A percentile compares a stretch with the other conserved stretches of the same genome.
These are phyloP conservation scores for Hydriomena furcata DNA, from an alignment of 2,888 invertebrate genomes.

Conservation along the genomic window DNA sequence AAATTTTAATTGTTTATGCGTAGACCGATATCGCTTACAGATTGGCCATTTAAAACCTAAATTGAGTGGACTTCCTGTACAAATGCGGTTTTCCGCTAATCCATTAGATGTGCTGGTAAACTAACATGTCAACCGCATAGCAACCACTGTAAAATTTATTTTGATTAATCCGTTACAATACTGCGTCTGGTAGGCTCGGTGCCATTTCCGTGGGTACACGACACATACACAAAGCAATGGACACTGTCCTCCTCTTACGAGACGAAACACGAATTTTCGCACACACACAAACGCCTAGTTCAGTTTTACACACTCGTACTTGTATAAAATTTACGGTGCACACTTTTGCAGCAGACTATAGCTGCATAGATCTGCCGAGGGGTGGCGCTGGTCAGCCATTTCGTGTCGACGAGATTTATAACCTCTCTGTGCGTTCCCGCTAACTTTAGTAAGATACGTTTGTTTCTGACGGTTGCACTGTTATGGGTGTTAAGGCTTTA, in stretches of 20 bases:
- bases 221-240: slow-evolving; percentile 69
- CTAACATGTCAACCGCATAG: slow-evolving; percentile 47
- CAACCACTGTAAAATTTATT: slow-evolving; percentile 63
- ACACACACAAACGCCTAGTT: slow-evolving; percentile 63
- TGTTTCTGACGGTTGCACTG: slow-evolving; percentile 55
- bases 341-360: slow-evolving; percentile 78
- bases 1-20: no score
- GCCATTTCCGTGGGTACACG: slow-evolving; percentile 53
- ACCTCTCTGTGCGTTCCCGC: slow-evolving; percentile 70
- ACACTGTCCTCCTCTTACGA: slow-evolving; percentile 73
- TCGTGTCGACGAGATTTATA: slow-evolving; percentile 82
- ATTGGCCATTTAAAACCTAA: neutral
- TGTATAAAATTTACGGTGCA: slow-evolving; percentile 82
- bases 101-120: slow-evolving; percentile 61
- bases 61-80: slow-evolving; percentile 7
- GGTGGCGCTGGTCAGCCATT: slow-evolving; percentile 78
- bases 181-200: slow-evolving; percentile 55
- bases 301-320: slow-evolving; percentile 78
- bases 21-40: neutral
- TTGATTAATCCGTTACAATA: slow-evolving; percentile 48
- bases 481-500: slow-evolving; percentile 38
- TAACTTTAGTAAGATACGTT: slow-evolving; percentile 72
- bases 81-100: slow-evolving; percentile 42
- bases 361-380: slow-evolving; percentile 69
- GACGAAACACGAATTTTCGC: slow-evolving; percentile 74